Conservation (phyloP, 2,797 vertebrate species). For the Borostomias antarcticus region DNA sequence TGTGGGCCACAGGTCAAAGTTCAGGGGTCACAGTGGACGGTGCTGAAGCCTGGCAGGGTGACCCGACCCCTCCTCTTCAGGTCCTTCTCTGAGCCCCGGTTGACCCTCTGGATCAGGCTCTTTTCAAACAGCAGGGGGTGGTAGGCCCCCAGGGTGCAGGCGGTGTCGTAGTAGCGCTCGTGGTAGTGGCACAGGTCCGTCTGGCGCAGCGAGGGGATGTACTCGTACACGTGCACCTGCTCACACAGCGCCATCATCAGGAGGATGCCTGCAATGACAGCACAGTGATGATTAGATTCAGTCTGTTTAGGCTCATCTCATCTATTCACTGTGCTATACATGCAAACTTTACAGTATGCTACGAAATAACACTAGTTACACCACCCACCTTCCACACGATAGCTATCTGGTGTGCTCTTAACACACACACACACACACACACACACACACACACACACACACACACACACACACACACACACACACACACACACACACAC, state of each 20-base stretch:
- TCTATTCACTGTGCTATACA: too few species aligned
- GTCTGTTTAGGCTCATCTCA: too few species aligned
- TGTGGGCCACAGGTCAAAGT: conserved; percentile 18
- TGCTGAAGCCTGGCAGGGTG: conserved; percentile 88
- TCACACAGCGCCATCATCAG: conserved; percentile 96
- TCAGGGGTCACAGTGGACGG: conserved; percentile 81
- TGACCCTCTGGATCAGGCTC: conserved; percentile 90
- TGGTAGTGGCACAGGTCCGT: conserved; percentile 98
- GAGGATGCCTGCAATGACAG: conserved; percentile 84
- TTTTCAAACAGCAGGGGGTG: conserved; percentile 97
- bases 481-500: too few species aligned
- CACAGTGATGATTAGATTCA: not conserved
- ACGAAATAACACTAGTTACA: not conserved
- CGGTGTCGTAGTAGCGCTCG: conserved; percentile 92
- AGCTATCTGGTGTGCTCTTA: too few species aligned
- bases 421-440: too few species aligned
- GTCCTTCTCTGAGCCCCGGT: conserved; percentile 83
- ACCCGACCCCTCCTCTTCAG: conserved; percentile 88
- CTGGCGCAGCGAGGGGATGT: conserved; percentile 92
- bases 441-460: too few species aligned
- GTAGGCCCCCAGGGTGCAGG: conserved; percentile 96
- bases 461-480: too few species aligned
- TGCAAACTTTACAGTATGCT: too few species aligned
- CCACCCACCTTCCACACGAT: not conserved
- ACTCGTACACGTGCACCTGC: conserved; percentile 93